A percentile compares a stretch with the other conserved stretches of the same genome.
Conservation (phyloP, 2,888 invertebrate genomes). For the Lasioglossum figueresi region DNA sequence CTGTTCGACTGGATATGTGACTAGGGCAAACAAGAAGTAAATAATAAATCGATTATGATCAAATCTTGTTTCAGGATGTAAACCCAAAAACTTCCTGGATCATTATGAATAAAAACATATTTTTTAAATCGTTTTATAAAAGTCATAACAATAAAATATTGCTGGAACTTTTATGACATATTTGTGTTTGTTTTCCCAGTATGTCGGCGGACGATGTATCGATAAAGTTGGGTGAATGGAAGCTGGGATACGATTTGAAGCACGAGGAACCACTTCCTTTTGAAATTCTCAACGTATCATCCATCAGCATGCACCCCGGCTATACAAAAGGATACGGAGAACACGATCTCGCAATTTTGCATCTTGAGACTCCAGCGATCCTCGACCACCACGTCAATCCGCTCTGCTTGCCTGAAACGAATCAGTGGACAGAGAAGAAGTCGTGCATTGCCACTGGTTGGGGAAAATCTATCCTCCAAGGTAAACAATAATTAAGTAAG, state of each 20-base stretch:
- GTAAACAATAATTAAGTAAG: slow-evolving; percentile 84
- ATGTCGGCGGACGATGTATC: slow-evolving; percentile 88
- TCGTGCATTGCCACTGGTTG: slow-evolving; percentile 93
- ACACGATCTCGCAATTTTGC: slow-evolving; percentile 90
- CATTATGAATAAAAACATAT: too few species aligned
- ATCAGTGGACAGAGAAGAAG: slow-evolving; percentile 66
- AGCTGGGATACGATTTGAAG: slow-evolving; percentile 88
- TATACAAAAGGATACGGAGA: slow-evolving; percentile 87
- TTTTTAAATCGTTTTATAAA: too few species aligned
- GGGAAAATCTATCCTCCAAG: slow-evolving; percentile 91
- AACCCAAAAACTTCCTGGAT: too few species aligned
- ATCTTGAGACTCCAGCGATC: slow-evolving; percentile 86
- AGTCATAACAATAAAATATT: neutral
- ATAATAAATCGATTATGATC: too few species aligned
- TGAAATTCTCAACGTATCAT: slow-evolving; percentile 90
- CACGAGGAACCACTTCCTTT: slow-evolving; percentile 91
- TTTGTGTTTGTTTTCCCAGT: slow-evolving; percentile 80
- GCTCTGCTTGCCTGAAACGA: slow-evolving; percentile 87
- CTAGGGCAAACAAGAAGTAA: too few species aligned
- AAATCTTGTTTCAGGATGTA: too few species aligned
- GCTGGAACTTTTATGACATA: neutral
- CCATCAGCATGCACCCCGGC: slow-evolving; percentile 89
- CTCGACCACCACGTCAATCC: slow-evolving; percentile 90
- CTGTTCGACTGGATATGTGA: too few species aligned
- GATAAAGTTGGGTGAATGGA: slow-evolving; percentile 94